Evolutionary conservation across 2,888 invertebrate species (phyloP).

Genomic region (Drosophila longiperda): DNA sequence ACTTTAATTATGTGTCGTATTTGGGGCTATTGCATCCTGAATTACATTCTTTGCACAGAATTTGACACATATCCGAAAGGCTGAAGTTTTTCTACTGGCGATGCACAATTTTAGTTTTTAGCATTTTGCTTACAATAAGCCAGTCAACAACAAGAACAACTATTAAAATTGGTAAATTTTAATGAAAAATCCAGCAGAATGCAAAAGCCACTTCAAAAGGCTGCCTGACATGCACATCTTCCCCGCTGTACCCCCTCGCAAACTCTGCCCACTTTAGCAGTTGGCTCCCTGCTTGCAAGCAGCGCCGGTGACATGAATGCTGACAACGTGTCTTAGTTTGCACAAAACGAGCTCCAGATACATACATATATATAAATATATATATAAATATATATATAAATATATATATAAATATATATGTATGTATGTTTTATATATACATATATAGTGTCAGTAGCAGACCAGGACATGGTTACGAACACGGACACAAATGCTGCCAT

Average conservation of each 20-base stretch:
- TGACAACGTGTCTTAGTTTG: slow-evolving; percentile 82
- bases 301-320: slow-evolving; percentile 76
- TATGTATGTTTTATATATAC: background rate
- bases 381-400: slow-evolving; percentile 18
- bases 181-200: slow-evolving; percentile 72
- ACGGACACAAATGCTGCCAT: slow-evolving; percentile 51
- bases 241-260: background rate
- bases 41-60: slow-evolving; percentile 35
- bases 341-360: slow-evolving; percentile 71
- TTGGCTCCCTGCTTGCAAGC: slow-evolving; percentile 20
- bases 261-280: background rate
- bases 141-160: slow-evolving; percentile 50
- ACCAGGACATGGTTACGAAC: slow-evolving; percentile 44
- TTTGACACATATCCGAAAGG: slow-evolving; percentile 54
- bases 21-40: slow-evolving; percentile 45
- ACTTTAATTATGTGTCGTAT: slow-evolving; percentile 40
- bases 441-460: slow-evolving; percentile 37
- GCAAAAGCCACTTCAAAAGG: slow-evolving; percentile 69
- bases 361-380: slow-evolving; percentile 34
- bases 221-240: slow-evolving; percentile 30
- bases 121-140: slow-evolving; percentile 29
- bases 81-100: slow-evolving; percentile 47
- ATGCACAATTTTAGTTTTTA: slow-evolving; percentile 49
- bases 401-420: background rate
- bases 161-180: slow-evolving; percentile 69